Conservation (phyloP, 1,140 invertebrate species). For the Pararge aegeria region DNA sequence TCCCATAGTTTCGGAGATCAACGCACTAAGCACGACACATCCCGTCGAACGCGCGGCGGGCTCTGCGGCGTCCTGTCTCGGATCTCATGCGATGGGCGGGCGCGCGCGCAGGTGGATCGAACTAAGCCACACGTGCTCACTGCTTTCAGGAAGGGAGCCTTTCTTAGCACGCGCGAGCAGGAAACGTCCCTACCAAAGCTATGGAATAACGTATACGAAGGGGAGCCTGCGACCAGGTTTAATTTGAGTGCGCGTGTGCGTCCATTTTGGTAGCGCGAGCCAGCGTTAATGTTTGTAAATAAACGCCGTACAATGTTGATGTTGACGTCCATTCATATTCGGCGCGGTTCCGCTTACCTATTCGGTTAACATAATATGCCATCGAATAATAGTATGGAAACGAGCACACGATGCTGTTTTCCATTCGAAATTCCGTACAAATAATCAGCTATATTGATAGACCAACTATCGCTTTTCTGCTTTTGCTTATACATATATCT, state of each 20-base stretch:
- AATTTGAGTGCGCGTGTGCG: slow-evolving; percentile 53
- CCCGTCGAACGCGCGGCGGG: slow-evolving; percentile 58
- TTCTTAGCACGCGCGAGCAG: slow-evolving; percentile 68
- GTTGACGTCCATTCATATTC: slow-evolving; percentile 60
- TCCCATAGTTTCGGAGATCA: slow-evolving; percentile 54
- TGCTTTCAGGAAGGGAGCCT: slow-evolving; percentile 69
- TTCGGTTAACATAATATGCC: slow-evolving; percentile 13
- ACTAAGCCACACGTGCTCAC: slow-evolving; percentile 64
- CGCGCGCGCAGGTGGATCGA: slow-evolving; percentile 59
- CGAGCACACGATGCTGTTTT: too few species aligned
- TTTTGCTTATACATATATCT: too few species aligned
- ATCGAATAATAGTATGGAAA: not conserved
- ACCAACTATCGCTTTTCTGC: too few species aligned
- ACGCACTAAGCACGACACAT: slow-evolving; percentile 70
- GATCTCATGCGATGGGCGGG: slow-evolving; percentile 20
- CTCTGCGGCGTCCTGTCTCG: slow-evolving; percentile 49
- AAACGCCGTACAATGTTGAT: slow-evolving; percentile 63
- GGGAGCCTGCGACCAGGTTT: slow-evolving; percentile 55
- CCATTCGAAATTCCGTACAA: too few species aligned
- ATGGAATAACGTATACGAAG: slow-evolving; percentile 45
- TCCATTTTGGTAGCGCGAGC: slow-evolving; percentile 56
- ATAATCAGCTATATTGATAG: too few species aligned
- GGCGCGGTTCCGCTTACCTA: slow-evolving; percentile 37
- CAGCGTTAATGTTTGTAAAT: slow-evolving; percentile 73
- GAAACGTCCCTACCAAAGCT: slow-evolving; percentile 43